A percentile compares a stretch with the other conserved stretches of the same genome.
Conservation (phyloP, 37 sponge, comb jelly and placozoan species). For the Aplysina aerophoba region DNA sequence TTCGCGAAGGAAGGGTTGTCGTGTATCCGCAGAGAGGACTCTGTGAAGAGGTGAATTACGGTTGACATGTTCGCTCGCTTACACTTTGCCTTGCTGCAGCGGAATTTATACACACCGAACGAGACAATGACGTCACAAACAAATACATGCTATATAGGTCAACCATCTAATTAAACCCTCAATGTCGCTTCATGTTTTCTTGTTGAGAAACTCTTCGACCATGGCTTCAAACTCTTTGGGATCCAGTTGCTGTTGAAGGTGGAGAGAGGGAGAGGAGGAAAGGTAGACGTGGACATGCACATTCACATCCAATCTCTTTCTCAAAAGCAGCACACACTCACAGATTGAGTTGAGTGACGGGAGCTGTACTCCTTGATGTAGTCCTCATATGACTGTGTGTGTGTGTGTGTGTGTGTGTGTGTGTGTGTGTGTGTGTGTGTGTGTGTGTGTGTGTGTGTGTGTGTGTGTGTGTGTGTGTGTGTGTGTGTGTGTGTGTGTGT, state of each 20-base stretch:
- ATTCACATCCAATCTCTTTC: background rate
- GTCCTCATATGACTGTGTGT: constrained; percentile 59
- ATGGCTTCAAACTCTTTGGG: constrained; percentile 29
- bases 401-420: too few relatives aligned
- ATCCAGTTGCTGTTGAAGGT: background rate
- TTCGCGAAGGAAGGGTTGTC: constrained; percentile 81
- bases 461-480: too few relatives aligned
- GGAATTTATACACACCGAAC: too few relatives aligned
- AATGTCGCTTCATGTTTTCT: background rate
- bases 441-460: too few relatives aligned
- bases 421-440: too few relatives aligned
- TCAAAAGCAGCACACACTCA: background rate
- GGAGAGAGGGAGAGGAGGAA: background rate
- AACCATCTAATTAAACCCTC: too few relatives aligned
- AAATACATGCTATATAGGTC: too few relatives aligned
- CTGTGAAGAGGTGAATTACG: constrained; percentile 69
- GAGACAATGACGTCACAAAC: too few relatives aligned
- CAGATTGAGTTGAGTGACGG: constrained; percentile 22
- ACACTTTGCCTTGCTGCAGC: background rate
- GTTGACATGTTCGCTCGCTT: constrained; percentile 27
- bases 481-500: too few relatives aligned
- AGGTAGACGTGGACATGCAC: background rate
- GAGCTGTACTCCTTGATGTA: constrained; percentile 80
- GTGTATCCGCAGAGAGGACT: constrained; percentile 71
- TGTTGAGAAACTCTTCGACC: constrained; percentile 29